Conservation (phyloP, 2,888 invertebrate species). For the Rhyacophila evoluta region DNA sequence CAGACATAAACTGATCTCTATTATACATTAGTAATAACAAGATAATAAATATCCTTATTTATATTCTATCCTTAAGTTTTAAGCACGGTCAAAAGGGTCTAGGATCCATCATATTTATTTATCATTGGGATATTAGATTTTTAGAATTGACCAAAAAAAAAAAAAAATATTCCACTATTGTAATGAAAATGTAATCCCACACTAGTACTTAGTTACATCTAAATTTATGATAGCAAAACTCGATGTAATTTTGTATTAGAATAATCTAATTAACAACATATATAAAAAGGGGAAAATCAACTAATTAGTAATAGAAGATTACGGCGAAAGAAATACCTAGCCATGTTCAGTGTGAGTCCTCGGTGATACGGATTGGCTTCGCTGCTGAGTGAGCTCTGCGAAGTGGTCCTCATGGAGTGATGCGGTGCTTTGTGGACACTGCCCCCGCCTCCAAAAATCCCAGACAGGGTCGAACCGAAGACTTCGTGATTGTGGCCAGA, state of each 20-base stretch:
- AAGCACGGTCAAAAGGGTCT: no score
- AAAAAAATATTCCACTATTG: background rate
- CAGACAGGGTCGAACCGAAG: conserved; percentile 78
- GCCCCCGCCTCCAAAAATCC: conserved; percentile 70
- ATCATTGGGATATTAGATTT: no score
- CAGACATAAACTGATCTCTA: no score
- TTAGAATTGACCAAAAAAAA: no score
- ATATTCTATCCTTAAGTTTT: no score
- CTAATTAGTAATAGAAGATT: no score
- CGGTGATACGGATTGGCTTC: conserved; percentile 54
- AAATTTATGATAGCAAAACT: background rate
- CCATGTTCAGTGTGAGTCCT: conserved; percentile 53
- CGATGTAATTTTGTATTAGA: background rate
- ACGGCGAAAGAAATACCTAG: conserved; percentile 41
- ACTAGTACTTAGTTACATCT: background rate
- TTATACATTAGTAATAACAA: no score
- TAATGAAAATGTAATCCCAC: background rate
- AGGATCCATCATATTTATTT: no score
- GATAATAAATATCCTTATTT: no score
- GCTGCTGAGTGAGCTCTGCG: conserved; percentile 60
- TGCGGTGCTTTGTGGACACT: conserved; percentile 64
- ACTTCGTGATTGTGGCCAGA: conserved; percentile 71
- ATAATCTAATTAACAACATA: background rate
- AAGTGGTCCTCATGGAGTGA: conserved; percentile 59
- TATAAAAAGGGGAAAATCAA: background rate